phyloP scores from a whole-genome alignment of 2,113 vertebrate species.

The Pelecanus crispus region DNA sequence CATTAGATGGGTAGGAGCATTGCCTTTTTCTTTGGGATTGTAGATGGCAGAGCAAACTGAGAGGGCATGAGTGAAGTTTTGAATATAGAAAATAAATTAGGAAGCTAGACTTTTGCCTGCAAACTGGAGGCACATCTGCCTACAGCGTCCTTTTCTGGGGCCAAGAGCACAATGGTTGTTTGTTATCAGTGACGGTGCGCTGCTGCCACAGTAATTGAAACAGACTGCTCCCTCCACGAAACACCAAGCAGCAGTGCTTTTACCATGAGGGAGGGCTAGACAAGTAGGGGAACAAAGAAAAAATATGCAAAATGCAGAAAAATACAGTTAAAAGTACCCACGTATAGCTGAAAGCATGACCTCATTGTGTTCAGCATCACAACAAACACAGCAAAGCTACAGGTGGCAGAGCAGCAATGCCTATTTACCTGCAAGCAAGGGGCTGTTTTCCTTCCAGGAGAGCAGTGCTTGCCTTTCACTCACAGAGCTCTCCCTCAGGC shows the following conservation, averaged over 20 bases:
- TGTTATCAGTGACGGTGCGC: neutral
- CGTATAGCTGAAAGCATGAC: neutral
- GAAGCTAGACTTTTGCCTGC: neutral
- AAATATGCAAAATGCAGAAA: neutral
- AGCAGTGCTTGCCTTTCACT: neutral
- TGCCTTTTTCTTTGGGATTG: neutral
- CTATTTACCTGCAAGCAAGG: neutral
- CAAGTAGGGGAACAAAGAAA: neutral
- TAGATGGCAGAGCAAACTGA: neutral
- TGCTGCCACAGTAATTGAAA: neutral
- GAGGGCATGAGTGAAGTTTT: neutral
- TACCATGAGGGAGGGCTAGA: neutral
- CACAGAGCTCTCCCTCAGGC: neutral
- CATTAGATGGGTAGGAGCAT: neutral
- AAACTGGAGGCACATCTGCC: neutral
- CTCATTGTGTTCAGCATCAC: neutral
- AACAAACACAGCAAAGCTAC: neutral
- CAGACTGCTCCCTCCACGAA: neutral
- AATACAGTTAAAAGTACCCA: neutral
- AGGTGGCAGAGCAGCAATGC: neutral
- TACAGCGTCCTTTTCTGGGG: neutral
- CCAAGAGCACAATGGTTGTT: neutral
- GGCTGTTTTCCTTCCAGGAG: neutral
- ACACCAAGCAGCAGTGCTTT: neutral
- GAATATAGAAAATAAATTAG: neutral